Conservation (phyloP, 2,888 invertebrate genomes). For the Arctia plantaginis region DNA sequence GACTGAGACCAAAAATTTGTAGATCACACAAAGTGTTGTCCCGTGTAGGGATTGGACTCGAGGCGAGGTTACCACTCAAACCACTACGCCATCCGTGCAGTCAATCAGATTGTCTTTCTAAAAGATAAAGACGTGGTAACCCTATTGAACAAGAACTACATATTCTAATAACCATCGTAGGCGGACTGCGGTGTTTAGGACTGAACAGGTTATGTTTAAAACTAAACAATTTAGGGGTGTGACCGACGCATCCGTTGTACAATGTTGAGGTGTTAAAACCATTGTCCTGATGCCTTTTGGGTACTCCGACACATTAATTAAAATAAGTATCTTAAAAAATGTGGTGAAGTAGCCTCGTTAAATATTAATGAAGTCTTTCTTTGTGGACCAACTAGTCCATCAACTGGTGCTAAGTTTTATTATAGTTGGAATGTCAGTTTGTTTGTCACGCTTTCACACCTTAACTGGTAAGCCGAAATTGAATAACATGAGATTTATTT, state of each 20-base stretch:
- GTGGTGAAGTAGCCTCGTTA: conserved; percentile 19
- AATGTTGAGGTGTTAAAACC: conserved; percentile 75
- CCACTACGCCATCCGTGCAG: no score
- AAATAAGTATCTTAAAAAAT: conserved; percentile 38
- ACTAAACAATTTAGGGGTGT: conserved; percentile 72
- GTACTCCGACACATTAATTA: conserved; percentile 55
- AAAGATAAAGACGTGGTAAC: conserved; percentile 24
- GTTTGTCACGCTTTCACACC: background rate
- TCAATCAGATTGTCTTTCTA: background rate
- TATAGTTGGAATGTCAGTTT: background rate
- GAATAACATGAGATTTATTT: background rate
- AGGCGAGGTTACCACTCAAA: no score
- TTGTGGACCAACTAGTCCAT: conserved; percentile 1
- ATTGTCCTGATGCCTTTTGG: conserved; percentile 70
- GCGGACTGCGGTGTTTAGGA: conserved; percentile 64
- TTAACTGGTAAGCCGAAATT: background rate
- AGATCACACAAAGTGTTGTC: no score
- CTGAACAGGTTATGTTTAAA: conserved; percentile 55
- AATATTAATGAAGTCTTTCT: conserved; percentile 24
- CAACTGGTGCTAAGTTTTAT: background rate
- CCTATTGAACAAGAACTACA: conserved; percentile 60
- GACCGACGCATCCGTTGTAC: conserved; percentile 73
- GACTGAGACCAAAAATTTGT: no score
- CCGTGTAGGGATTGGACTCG: no score
- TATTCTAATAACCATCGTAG: conserved; percentile 76